A percentile compares a stretch with the other conserved stretches of the same genome.
Conservation (phyloP, 92 coral and sea anemone genomes). For the Siderastrea siderea region DNA sequence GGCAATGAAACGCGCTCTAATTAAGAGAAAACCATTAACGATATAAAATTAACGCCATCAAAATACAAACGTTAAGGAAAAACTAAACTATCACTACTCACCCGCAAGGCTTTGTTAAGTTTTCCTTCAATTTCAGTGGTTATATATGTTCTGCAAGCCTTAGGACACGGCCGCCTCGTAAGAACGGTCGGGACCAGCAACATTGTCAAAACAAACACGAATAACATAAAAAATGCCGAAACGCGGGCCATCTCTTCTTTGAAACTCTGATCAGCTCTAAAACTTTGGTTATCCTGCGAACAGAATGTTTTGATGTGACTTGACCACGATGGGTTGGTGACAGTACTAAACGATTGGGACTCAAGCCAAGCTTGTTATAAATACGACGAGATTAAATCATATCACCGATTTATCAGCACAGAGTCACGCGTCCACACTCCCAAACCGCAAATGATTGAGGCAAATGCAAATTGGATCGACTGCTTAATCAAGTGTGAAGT, state of each 20-base stretch:
- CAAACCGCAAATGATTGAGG: constrained; percentile 41
- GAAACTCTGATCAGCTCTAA: constrained; percentile 4
- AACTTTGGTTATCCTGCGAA: not conserved
- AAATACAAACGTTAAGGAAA: not conserved
- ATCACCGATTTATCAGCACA: constrained; percentile 35
- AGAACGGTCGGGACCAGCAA: constrained; percentile 22
- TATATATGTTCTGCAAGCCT: constrained; percentile 38
- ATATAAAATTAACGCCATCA: constrained; percentile 27
- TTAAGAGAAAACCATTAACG: constrained; percentile 21
- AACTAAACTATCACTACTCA: not conserved
- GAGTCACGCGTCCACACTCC: constrained; percentile 49
- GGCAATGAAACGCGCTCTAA: constrained; percentile 17
- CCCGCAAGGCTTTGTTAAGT: constrained; percentile 18
- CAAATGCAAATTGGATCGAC: constrained; percentile 38
- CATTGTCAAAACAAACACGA: constrained; percentile 47
- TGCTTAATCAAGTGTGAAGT: constrained; percentile 37
- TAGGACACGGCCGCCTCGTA: constrained; percentile 22
- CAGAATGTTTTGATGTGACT: constrained; percentile 20
- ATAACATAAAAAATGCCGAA: constrained; percentile 1
- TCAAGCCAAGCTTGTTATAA: constrained; percentile 28
- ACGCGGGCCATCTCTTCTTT: constrained; percentile 12
- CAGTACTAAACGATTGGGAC: constrained; percentile 28
- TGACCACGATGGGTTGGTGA: constrained; percentile 5
- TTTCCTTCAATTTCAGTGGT: constrained; percentile 32
- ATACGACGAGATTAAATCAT: constrained; percentile 32